These are phyloP conservation scores for Calephelis virginiensis DNA, from an alignment of 1,140 invertebrate species.

Conservation along the genomic window DNA sequence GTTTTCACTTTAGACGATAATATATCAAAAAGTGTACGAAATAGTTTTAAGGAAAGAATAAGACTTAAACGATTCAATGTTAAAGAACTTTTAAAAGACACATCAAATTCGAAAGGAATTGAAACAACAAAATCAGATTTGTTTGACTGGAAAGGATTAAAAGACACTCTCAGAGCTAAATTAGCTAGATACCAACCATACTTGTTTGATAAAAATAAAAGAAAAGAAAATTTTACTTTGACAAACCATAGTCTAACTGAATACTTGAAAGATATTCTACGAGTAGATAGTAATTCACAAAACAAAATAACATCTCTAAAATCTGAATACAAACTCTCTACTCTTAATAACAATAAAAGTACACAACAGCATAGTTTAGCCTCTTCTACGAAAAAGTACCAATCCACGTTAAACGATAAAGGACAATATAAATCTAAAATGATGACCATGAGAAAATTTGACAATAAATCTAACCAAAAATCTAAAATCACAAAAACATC, in stretches of 20 bases:
- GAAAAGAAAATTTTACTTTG: no score
- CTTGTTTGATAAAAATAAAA: not conserved
- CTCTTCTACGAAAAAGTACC: no score
- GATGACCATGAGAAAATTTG: not conserved
- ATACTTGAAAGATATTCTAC: no score
- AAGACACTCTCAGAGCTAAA: not conserved
- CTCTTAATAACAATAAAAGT: no score
- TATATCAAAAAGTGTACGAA: not conserved
- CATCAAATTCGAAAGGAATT: not conserved
- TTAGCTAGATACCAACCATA: not conserved
- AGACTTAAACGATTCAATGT: not conserved
- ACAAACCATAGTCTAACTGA: no score
- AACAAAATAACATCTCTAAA: no score
- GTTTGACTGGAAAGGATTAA: not conserved
- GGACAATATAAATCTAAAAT: not conserved
- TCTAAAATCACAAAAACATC: not conserved
- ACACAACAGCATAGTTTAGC: no score
- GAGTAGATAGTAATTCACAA: no score
- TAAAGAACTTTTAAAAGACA: not conserved
- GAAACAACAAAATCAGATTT: not conserved
- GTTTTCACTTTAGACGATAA: not conserved
- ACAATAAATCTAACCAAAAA: not conserved
- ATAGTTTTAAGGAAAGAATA: not conserved
- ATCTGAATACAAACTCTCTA: no score
- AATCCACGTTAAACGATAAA: no score